Evolutionary conservation across 2,888 invertebrate genomes (phyloP).

Genomic region (Ischnus inquisitorius): DNA sequence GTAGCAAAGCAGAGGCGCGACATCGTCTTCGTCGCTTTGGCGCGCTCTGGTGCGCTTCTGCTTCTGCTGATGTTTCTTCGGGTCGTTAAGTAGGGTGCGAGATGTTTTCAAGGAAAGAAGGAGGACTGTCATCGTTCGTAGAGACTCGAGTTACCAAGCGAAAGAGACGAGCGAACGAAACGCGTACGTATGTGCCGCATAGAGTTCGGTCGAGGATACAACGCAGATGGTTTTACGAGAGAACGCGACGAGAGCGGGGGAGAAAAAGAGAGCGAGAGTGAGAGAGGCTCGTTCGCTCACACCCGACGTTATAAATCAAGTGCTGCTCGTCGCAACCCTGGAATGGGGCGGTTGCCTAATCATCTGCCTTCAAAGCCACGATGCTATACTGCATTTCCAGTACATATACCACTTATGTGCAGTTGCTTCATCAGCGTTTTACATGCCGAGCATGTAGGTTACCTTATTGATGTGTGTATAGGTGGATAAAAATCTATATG

Average conservation of each 20-base stretch:
- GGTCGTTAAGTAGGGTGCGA: slow-evolving; percentile 67
- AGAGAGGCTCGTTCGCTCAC: slow-evolving; percentile 59
- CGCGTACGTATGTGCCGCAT: slow-evolving; percentile 31
- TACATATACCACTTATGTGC: slow-evolving; percentile 17
- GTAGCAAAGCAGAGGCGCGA: slow-evolving; percentile 62
- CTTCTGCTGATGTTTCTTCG: slow-evolving; percentile 54
- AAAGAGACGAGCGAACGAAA: slow-evolving; percentile 32
- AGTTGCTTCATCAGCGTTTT: slow-evolving; percentile 42
- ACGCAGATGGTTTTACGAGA: slow-evolving; percentile 69
- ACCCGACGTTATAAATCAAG: slow-evolving; percentile 69
- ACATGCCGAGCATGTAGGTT: neutral
- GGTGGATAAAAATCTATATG: slow-evolving; percentile 29
- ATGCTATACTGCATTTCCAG: slow-evolving; percentile 1
- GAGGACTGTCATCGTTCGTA: slow-evolving; percentile 64
- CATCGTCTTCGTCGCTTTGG: slow-evolving; percentile 52
- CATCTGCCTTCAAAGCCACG: slow-evolving; percentile 57
- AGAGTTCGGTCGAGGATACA: slow-evolving; percentile 54
- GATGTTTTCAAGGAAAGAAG: slow-evolving; percentile 65
- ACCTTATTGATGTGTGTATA: slow-evolving; percentile 13
- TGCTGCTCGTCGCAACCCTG: slow-evolving; percentile 62
- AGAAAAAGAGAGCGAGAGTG: slow-evolving; percentile 39
- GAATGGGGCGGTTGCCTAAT: slow-evolving; percentile 66
- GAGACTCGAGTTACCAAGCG: slow-evolving; percentile 61
- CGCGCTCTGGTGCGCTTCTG: slow-evolving; percentile 39
- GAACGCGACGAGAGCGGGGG: slow-evolving; percentile 11